Base-by-base conservation (phyloP, 1,140 invertebrate genomes). In the Ylistrum balloti region DNA sequence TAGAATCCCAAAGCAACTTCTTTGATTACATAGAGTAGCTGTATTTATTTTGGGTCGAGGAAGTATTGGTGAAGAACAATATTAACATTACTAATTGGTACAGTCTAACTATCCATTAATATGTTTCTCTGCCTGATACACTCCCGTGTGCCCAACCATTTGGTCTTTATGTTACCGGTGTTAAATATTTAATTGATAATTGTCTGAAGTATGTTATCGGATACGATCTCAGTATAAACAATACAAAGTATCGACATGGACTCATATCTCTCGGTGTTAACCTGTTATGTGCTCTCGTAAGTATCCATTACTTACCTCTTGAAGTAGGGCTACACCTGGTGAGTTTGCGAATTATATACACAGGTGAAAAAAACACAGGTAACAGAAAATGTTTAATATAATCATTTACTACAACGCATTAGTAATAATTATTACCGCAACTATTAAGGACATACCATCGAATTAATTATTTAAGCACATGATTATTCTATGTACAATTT, bases 111-210 rank as follows among this genome's bases (percentile, higher is more conserved):
- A n/a, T 9, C 17, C n/a, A 17, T 5, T 74, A 28, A 28, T 74
- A 74, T 74, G 56, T 74, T 74, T 28, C 56, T 28, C n/a, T 74
- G 9, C n/a, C 56, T 74, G 28, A 74, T n/a, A 74, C 56, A 74
- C 56, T 5, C n/a, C 56, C 17, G 28, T 9, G n/a, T 74, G 56
- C 5, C 56, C 56, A 28, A 74, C 56, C 56, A n/a, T n/a, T 74
- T 74, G 56, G 56, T 74, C 56, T 28, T 74, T 74, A 74, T 28
- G 28, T n/a, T 74, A 28, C 56, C 28, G 28, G 56, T 74, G 56
- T 74, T 74, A 74, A 74, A 74, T 74, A 74, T 74, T 74, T 74
- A 74, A 74, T 74, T 74, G 56, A 74, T 74, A 74, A 74, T 74
- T 74, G 56, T 22, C 56, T 74, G 11, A 11, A 74, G 56, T n/a